Evolutionary conservation across 2,113 vertebrate genomes (phyloP), one percentile per base, ranked within the genome.

Genomic region (Rhinogobius similis): DNA sequence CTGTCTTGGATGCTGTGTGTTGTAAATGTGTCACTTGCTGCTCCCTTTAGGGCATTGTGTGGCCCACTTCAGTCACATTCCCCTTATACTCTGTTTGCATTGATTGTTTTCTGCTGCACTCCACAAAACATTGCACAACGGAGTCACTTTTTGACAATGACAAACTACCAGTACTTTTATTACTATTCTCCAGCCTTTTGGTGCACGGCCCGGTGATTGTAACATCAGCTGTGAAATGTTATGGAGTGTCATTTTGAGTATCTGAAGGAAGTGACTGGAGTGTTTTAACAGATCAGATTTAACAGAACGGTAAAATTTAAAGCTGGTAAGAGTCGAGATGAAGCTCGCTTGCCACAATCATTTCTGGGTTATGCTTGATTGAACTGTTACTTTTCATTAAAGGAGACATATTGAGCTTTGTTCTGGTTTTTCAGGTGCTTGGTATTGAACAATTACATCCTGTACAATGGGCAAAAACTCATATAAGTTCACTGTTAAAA

Each of bases 71-170:
- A 59, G 56, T 79, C 56, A 68, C 59, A 68, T 23, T 21, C 46
- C 43, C 58, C 71, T 59, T 59, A 73, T 73, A 70, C 70, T 82
- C 41, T 73, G 55, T 82, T 73, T 64, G 59, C 50, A 76, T 82
- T 72, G 69, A 82, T 76, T 78, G 68, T 61, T 61, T 81, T 79
- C 68, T 38, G 78, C 65, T 76, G 73, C 70, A 77, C 41, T 79
- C 46, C 32, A 62, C 53, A 53, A 65, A 82, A 62, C 26, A 70
- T 20, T 67, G 70, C 77, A 61, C 81, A 77, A 23, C 10, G 21
- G 5, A 21, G 66, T 65, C 53, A 76, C 62, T 67, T 82, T 79
- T 53, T 82, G 82, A 75, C 73, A 73, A 62, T 74, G 75, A 84
- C 68, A 2, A 75, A 78, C 55, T 32, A 46, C 59, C 77, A 58